Base-by-base conservation (phyloP, 2,113 vertebrate species). In the Thunnus thynnus region DNA sequence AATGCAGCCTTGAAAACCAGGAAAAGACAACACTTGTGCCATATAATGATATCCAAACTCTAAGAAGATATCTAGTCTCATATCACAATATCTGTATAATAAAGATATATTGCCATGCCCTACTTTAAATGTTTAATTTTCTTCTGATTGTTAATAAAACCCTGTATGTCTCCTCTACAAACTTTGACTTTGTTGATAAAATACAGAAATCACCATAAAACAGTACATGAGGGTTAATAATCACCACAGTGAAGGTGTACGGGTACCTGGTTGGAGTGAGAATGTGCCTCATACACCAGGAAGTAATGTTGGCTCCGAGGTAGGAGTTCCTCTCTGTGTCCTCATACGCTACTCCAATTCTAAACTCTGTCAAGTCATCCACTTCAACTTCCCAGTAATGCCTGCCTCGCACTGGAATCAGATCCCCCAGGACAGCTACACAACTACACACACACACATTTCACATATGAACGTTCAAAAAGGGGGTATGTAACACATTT, bases 341-440 rank as follows among this genome's bases (percentile, higher is more conserved):
- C 72, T 96, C 95, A 13, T 95, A 97, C 16, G 97, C 97, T 69
- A 99, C 96, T 0, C 98, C 97, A 0, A 97, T 83, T 3, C 96
- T 93, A 71, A 96, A 99, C 86, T 98, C 96, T 0, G 91, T 93
- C 2, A 47, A 76, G 55, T 97, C 96, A 0, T 96, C 95, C 62
- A 96, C 96, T 80, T 98, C 96, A 1, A 98, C 94, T 73, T 98
- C 98, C 98, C 98, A 99, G 92, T 98, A 99, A 77, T 98, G 97
- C 71, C 91, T 93, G 14, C 96, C 96, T 76, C 92, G 92, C 58
- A 99, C 95, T 1, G 96, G 96, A 64, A 97, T 97, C 58, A 98
- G 94, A 55, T 96, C 95, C 13, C 96, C 98, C 80, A 99, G 85
- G 58, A 98, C 95, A 0, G 96, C 97, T n/a, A 97, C 96, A 72